Percentiles rank a stretch among this genome's conserved stretches.
Conservation (phyloP, 2,113 vertebrate species). For the Trichechus manatus region DNA sequence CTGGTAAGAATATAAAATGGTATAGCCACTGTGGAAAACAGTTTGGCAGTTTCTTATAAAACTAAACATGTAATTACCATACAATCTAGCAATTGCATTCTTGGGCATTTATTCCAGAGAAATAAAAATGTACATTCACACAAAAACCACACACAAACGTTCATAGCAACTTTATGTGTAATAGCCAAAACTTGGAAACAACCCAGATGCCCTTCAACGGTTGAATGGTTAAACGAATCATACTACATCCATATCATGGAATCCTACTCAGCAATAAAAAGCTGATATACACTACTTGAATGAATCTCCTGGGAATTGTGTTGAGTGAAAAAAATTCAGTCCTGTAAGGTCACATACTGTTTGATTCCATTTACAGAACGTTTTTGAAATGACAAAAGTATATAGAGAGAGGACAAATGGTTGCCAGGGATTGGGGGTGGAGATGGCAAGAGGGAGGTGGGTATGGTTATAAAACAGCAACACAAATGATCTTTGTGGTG, state of each 20-base stretch:
- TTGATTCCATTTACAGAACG: neutral
- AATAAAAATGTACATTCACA: no score
- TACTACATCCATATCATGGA: neutral
- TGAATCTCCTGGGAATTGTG: neutral
- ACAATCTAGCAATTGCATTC: no score
- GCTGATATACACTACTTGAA: neutral
- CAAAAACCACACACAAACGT: no score
- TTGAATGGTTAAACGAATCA: neutral
- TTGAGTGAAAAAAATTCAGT: neutral
- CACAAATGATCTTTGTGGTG: fast-evolving
- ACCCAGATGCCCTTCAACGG: no score
- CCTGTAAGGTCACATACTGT: neutral
- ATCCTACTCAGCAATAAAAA: neutral
- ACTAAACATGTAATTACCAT: no score
- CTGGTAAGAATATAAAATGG: no score
- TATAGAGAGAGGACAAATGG: neutral
- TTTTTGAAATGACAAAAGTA: neutral
- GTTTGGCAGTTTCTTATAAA: no score
- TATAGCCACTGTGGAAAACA: no score
- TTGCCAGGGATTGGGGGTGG: neutral
- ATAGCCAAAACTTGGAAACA: no score
- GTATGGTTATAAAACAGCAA: neutral
- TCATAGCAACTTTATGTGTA: no score
- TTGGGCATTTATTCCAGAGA: no score
- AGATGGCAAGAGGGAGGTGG: neutral